Evolutionary conservation across 2,113 vertebrate genomes (phyloP).

Genomic region (Glaucomys volans): DNA sequence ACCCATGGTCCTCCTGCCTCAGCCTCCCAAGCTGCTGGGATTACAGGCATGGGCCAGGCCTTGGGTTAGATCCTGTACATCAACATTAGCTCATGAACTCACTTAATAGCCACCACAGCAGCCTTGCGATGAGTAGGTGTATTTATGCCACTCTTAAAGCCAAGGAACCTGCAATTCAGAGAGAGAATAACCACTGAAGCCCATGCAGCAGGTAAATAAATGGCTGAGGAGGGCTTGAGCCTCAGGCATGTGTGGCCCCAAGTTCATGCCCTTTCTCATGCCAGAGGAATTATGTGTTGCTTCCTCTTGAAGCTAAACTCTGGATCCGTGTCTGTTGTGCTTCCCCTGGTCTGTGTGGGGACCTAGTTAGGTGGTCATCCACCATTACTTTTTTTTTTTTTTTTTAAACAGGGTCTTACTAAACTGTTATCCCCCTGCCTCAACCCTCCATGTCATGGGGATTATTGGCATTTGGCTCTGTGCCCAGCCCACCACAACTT

Average conservation of each 20-base stretch:
- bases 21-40: too few species aligned
- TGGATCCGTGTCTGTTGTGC: background rate
- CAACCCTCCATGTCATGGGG: too few species aligned
- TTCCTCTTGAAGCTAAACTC: background rate
- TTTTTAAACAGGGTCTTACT: too few species aligned
- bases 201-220: background rate
- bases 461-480: too few species aligned
- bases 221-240: background rate
- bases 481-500: background rate
- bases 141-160: background rate
- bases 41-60: background rate
- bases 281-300: background rate
- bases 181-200: background rate
- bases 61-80: background rate
- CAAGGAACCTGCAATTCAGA: background rate
- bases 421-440: too few species aligned
- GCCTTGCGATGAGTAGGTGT: background rate
- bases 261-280: accelerated
- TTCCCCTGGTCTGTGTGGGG: background rate
- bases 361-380: background rate
- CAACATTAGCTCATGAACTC: background rate
- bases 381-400: too few species aligned
- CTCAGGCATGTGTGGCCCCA: background rate
- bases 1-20: too few species aligned
- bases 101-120: background rate